Evolutionary conservation across 2,113 vertebrate species (phyloP).

Genomic region (Tursiops truncatus): DNA sequence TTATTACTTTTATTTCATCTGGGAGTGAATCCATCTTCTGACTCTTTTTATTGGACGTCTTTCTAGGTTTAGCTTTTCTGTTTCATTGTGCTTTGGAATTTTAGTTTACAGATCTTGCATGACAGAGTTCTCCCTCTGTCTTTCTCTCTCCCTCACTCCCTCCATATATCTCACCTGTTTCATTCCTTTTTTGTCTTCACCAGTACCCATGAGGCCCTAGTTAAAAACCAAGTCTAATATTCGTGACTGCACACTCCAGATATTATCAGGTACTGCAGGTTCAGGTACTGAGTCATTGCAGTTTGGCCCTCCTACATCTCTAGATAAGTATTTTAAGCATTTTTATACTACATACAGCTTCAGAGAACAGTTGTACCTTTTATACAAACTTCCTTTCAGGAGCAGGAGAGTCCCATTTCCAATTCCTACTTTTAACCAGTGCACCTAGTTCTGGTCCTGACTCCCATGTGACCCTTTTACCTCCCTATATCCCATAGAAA

Average conservation of each 20-base stretch:
- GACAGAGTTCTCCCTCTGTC: background rate
- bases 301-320: background rate
- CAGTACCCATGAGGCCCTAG: background rate
- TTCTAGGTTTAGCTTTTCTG: background rate
- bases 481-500: background rate
- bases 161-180: background rate
- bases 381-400: background rate
- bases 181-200: background rate
- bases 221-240: background rate
- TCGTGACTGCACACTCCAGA: background rate
- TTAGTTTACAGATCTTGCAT: background rate
- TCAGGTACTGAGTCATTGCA: background rate
- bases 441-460: background rate
- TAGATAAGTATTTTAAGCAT: background rate
- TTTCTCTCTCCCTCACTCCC: background rate
- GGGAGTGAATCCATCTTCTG: background rate
- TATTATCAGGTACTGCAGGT: background rate
- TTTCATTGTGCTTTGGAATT: background rate
- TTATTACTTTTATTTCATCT: background rate
- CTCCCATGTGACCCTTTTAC: background rate
- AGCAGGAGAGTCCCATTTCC: background rate
- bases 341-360: background rate
- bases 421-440: background rate
- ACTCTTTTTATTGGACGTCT: background rate
- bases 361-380: background rate